These are phyloP conservation scores for Pogoniulus pusillus DNA, from an alignment of 2,797 vertebrate species.

Conservation along the genomic window DNA sequence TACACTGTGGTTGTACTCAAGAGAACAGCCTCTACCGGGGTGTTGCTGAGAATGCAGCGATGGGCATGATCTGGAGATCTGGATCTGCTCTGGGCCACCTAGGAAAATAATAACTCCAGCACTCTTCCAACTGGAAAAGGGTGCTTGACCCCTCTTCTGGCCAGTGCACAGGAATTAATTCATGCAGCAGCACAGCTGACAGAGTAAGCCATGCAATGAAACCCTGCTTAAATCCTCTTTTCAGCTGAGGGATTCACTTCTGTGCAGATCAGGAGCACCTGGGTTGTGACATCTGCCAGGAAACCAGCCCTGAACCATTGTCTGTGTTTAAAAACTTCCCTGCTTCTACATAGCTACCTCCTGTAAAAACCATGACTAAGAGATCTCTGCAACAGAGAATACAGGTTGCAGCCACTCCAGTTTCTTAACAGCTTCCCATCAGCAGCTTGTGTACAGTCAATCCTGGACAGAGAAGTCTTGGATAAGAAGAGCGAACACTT, in stretches of 20 bases:
- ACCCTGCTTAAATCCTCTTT: not conserved
- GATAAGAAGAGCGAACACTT: not conserved
- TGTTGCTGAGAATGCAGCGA: not conserved
- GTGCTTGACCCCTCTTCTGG: not conserved
- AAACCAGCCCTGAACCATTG: not conserved
- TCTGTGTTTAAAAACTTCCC: not conserved
- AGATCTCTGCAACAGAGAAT: not conserved
- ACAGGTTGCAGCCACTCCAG: not conserved
- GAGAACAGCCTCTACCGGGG: not conserved
- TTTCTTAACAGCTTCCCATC: not conserved
- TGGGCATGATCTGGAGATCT: not conserved
- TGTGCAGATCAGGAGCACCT: not conserved
- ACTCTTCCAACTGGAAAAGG: not conserved
- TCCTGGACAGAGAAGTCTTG: not conserved
- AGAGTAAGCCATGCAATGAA: not conserved
- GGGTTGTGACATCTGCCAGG: not conserved
- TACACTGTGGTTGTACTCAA: accelerated
- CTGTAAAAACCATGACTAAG: not conserved
- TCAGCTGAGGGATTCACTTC: not conserved
- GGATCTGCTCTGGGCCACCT: not conserved
- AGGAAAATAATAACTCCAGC: not conserved
- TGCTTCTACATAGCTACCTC: not conserved
- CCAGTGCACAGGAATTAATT: not conserved
- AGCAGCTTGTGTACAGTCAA: not conserved
- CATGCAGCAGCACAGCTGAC: not conserved